Conservation (phyloP, 1,140 invertebrate species). For the Drosophila pectinifera region DNA sequence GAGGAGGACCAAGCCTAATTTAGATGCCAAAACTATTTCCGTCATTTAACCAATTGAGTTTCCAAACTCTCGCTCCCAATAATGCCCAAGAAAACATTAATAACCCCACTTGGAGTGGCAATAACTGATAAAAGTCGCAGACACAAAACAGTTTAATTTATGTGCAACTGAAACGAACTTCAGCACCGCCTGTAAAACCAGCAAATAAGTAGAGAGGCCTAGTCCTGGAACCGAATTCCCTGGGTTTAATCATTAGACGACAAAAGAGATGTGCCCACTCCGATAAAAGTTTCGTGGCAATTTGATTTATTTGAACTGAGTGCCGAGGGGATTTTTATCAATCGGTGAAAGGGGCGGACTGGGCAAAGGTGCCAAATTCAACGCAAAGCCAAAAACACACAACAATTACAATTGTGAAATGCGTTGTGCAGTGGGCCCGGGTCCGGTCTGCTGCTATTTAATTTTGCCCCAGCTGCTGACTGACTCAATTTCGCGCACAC, state of each 20-base stretch:
- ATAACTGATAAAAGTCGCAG: conserved; percentile 28
- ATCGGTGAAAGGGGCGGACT: not conserved
- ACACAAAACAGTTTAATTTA: conserved; percentile 38
- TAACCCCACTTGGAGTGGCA: conserved; percentile 19
- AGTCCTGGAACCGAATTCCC: conserved; percentile 2
- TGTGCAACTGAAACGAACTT: conserved; percentile 13
- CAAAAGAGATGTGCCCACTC: conserved; percentile 24
- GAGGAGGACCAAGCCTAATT: not conserved
- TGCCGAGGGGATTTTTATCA: conserved; percentile 39
- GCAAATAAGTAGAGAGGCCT: conserved; percentile 9
- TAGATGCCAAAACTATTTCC: conserved; percentile 35
- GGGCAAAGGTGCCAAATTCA: conserved; percentile 46
- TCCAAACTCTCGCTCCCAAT: not conserved
- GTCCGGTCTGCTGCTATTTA: conserved; percentile 52
- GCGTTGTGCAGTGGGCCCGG: conserved; percentile 32
- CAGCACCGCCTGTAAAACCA: not conserved
- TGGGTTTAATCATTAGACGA: conserved; percentile 33
- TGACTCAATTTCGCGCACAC: conserved; percentile 62
- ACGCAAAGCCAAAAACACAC: conserved; percentile 26
- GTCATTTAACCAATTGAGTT: conserved; percentile 13
- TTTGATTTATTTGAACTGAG: conserved; percentile 51
- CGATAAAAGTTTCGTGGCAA: conserved; percentile 42
- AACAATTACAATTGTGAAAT: conserved; percentile 67
- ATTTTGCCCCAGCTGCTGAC: conserved; percentile 58
- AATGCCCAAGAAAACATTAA: conserved; percentile 29